Base-by-base conservation (phyloP, 2,113 vertebrate species). In the Engystomops pustulosus region DNA sequence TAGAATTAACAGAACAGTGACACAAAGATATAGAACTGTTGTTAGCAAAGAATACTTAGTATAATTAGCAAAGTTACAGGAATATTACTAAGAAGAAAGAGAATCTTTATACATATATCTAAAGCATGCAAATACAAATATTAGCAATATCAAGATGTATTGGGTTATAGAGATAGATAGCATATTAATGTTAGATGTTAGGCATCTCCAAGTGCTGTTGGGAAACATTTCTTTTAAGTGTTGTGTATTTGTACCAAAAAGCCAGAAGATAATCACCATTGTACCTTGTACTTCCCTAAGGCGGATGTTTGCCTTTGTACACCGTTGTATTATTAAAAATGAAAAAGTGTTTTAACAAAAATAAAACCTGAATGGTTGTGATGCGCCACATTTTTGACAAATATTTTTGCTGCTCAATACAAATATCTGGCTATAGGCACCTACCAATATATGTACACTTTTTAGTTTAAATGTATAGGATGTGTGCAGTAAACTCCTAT, bases 1-100 rank as follows among this genome's bases (percentile, higher is more conserved):
- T 96, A 99, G 97, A 96, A 97, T 98, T 94, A 97, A 95, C 94
- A 95, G 94, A 96, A 96, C 94, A 96, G 94, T 94, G 93, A 93
- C 92, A 95, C 91, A 92, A 91, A 92, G 93, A 93, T 90, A 95
- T 90, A 92, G 86, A 88, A 90, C 91, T 93, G 93, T 85, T 94
- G 95, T 96, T 95, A 96, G 89, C 92, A 94, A 90, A 93, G 90
- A 92, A 92, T 91, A 91, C 89, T 94, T 94, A 94, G 92, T 92
- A 91, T 86, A 90, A 92, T 94, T 93, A 94, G 92, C 91, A 89
- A 44, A 92, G 89, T 74, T 80, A 72, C 90, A 87, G 88, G 89
- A 86, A 91, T 86, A 90, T 89, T 74, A 68, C 44, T 76, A 92
- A 91, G 80, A 92, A 88, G 89, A 90, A 90, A 88, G 89, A 90